Base-by-base conservation (phyloP, 2,888 invertebrate genomes). In the Cantharis nigra region DNA sequence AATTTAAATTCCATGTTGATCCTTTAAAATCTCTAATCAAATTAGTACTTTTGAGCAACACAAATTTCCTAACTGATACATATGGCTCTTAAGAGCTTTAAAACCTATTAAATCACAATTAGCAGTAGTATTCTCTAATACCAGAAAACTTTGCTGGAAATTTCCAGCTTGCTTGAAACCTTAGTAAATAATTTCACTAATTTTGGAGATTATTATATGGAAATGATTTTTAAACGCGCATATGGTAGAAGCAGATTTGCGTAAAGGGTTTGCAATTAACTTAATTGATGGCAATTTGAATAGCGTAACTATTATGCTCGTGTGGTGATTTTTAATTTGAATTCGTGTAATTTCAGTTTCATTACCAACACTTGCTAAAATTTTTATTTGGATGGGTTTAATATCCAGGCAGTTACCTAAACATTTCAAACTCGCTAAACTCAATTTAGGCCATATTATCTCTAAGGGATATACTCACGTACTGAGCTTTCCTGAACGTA, bases 71-170 rank as follows among this genome's bases (percentile, higher is more conserved):
- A 72, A 74, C 70, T 74, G 76, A 79, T 79, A 79, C 71, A 79
- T 76, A 79, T 74, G 76, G 71, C 76, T 76, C 74, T 49, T 71
- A 76, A 70, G 74, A 71, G 74, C 72, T 67, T 69, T 70, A 76
- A 79, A 76, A 69, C 62, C 76, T 30, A 76, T 79, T 79, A 76
- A 78, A 78, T 78, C 75, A 75, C 78, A 78, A 78, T 78, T 78
- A 78, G 75, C 71, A 75, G 62, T 78, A 69, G 18, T 16, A 69
- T 63, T 65, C 64, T 14, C 73, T 67, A 67, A 77, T 62, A 63
- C 65, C 49, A 23, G 23, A 26, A 23, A 70, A 77, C 77, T 77
- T 71, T 70, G 62, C 18, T 28, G 18, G 65, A 33, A 7, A 28
- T 63, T 26, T 67, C 65, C 26, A 30, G 28, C 64, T 26, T 72